A percentile compares a stretch with the other conserved stretches of the same genome.
Evolutionary conservation across 2,797 vertebrate genomes (phyloP).

Genomic region (Pagetopsis macropterus): DNA sequence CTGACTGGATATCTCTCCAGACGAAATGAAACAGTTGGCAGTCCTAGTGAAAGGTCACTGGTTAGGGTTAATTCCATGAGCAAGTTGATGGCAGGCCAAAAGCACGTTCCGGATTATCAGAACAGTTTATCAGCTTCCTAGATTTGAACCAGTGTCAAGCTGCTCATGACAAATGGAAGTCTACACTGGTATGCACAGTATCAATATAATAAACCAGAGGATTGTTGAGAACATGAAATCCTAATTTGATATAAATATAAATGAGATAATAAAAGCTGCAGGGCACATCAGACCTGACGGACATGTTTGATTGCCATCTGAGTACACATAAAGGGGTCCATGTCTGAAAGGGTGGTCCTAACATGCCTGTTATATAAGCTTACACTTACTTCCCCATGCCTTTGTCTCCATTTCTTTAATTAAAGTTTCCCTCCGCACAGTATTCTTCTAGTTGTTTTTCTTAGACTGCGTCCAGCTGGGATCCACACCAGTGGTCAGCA

Average conservation of each 20-base stretch:
- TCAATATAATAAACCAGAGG: not conserved
- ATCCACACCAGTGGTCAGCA: conserved; percentile 39
- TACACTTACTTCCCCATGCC: not conserved
- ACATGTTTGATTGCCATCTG: not conserved
- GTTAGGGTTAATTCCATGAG: not conserved
- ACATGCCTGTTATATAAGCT: not conserved
- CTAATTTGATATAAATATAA: not conserved
- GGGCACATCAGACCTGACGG: not conserved
- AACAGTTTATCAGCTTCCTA: not conserved
- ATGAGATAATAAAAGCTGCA: not conserved
- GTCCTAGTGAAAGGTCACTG: not conserved
- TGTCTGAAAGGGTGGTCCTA: not conserved
- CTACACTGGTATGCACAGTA: not conserved
- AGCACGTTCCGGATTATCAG: not conserved
- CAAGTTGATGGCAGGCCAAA: not conserved
- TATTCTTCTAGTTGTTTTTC: conserved; percentile 7
- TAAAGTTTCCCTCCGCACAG: not conserved
- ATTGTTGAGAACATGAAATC: not conserved
- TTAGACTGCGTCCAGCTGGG: conserved; percentile 58
- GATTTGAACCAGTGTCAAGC: not conserved
- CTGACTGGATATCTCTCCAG: not conserved
- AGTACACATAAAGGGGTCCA: not conserved
- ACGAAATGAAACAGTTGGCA: not conserved
- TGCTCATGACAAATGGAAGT: too few relatives aligned
- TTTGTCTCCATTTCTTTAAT: not conserved